Base-by-base conservation (phyloP, 1,140 invertebrate species). In the Cyphomyrmex costatus region DNA sequence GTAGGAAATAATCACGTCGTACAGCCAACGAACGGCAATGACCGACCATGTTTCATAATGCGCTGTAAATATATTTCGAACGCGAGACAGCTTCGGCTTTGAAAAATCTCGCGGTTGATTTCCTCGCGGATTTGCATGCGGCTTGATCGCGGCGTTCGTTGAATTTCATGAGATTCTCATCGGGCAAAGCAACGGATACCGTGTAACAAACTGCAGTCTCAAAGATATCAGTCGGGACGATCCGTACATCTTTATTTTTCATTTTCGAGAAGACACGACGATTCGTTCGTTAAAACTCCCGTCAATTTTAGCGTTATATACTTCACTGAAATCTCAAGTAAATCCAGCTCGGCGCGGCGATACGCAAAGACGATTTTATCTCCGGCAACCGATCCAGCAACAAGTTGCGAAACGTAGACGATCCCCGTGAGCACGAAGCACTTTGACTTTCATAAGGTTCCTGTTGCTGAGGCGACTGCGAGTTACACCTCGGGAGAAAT, bases 391-490 rank as follows among this genome's bases (percentile, higher is more conserved):
- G 56, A 83, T 83, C 42, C 79, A 83, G 79, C 79, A 83, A 83
- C 79, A 83, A 83, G 79, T 83, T 82, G 68, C 36, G 79, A 83
- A 49, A 46, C 68, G 36, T 60, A 73, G 79, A 83, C 79, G 66
- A 74, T 83, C 79, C 49, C 46, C 78, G 51, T 53, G 65, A 63
- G 27, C 58, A 65, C 27, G 58, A 63, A 46, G 24, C 51, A 42
- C 79, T 74, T 83, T 83, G 79, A 83, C 79, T 83, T 83, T 83
- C 79, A 83, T 83, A 83, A 83, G 79, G 53, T 83, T 83, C 79
- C 68, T 83, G 79, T 83, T 74, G 79, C 68, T 21, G 79, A 83
- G 27, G 42, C 42, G 78, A 71, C 65, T 80, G 49, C 33, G 36
- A 83, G 53, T 73, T 74, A 74, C 79, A 83, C 36, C 68, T 83